A percentile compares a stretch with the other conserved stretches of the same genome.
Evolutionary conservation across 2,888 invertebrate species (phyloP).

Genomic region (Metopia argyrocephala): DNA sequence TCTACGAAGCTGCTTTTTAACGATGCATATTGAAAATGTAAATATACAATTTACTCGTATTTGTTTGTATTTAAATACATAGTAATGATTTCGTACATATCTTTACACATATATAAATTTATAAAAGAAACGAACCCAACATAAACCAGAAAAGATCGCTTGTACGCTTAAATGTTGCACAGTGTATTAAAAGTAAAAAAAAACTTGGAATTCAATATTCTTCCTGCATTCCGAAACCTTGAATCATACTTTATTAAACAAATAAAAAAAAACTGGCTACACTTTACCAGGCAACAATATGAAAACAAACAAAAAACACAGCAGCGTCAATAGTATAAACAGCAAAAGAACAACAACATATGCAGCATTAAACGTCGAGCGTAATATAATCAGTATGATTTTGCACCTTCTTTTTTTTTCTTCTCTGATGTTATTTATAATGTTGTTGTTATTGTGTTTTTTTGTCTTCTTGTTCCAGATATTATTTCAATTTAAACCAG

Average conservation of each 20-base stretch:
- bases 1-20: constrained; percentile 22
- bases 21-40: constrained; percentile 24
- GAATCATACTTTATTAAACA: constrained; percentile 74
- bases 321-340: constrained; percentile 1
- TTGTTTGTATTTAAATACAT: background rate
- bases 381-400: constrained; percentile 61
- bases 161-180: background rate
- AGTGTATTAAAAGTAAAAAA: constrained; percentile 33
- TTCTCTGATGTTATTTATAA: background rate
- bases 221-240: constrained; percentile 79
- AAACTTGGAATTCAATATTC: constrained; percentile 74
- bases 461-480: constrained; percentile 38
- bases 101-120: background rate
- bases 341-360: constrained; percentile 38
- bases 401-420: constrained; percentile 41
- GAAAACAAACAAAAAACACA: background rate
- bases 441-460: background rate
- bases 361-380: background rate
- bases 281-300: background rate
- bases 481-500: constrained; percentile 50
- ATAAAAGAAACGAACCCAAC: constrained; percentile 37
- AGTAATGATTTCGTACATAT: no score
- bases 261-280: constrained; percentile 30
- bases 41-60: background rate
- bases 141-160: constrained; percentile 40